Conservation (phyloP, 2,888 invertebrate species). For the Odontocerum albicorne region DNA sequence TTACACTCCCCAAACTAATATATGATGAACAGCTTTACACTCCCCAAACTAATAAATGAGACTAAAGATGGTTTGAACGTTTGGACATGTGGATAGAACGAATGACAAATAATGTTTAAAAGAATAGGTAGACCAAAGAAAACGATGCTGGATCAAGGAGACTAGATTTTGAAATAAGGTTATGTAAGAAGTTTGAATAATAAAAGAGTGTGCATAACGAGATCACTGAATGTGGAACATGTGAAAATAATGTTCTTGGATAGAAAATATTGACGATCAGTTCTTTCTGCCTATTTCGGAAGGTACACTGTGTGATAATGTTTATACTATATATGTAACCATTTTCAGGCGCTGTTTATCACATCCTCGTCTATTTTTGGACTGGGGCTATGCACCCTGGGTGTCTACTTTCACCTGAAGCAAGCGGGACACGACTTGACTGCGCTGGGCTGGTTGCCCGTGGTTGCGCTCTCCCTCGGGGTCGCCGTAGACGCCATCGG, state of each 20-base stretch:
- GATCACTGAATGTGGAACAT: background rate
- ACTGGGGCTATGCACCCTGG: conserved; percentile 38
- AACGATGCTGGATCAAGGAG: no score
- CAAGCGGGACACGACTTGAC: conserved; percentile 20
- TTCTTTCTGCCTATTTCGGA: background rate
- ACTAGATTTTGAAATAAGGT: no score
- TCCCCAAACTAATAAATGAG: no score
- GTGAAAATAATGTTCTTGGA: background rate
- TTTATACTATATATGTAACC: background rate
- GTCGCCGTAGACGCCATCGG: conserved; percentile 39
- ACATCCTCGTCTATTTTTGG: conserved; percentile 41
- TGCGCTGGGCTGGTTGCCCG: conserved; percentile 37
- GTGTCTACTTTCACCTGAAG: conserved; percentile 39
- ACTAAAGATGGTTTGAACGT: no score
- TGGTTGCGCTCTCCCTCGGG: conserved; percentile 38
- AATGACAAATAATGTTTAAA: no score
- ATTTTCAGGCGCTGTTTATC: conserved; percentile 42
- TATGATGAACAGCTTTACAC: no score
- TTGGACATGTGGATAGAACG: no score
- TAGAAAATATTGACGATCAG: background rate
- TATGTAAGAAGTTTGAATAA: no score
- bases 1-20: no score
- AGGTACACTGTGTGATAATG: background rate
- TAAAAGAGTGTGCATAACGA: no score
- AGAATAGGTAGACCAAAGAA: no score